A percentile compares a stretch with the other conserved stretches of the same genome.
These are phyloP conservation scores for Percopsis transmontana DNA, from an alignment of 2,113 vertebrate species.

Conservation along the genomic window DNA sequence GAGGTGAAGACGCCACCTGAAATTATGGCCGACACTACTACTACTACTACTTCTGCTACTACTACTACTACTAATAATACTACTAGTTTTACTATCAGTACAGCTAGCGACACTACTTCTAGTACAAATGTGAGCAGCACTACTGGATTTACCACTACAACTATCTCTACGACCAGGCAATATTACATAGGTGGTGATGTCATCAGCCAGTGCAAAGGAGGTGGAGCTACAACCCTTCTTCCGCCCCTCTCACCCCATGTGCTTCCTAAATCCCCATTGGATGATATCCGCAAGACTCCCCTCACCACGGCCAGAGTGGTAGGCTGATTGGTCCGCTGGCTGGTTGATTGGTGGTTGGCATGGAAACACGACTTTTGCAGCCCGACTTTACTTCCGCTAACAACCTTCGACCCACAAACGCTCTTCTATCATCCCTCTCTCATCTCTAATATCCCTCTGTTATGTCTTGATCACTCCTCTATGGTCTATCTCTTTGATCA, in stretches of 20 bases:
- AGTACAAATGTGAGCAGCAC: neutral
- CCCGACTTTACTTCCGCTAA: neutral
- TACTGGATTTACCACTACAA: too few species aligned
- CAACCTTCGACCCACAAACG: neutral
- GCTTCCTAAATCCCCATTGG: conserved; percentile 74
- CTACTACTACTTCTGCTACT: neutral
- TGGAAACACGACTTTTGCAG: conserved; percentile 29
- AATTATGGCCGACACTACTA: conserved; percentile 29
- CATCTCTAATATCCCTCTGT: neutral
- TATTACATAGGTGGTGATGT: conserved; percentile 20
- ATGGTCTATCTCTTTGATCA: neutral
- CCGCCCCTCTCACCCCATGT: conserved; percentile 31
- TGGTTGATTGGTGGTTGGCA: conserved; percentile 45
- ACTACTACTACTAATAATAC: neutral
- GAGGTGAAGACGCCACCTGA: conserved; percentile 79
- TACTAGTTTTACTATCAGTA: neutral
- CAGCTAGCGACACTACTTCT: neutral
- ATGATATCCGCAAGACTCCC: conserved; percentile 77
- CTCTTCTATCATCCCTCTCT: neutral
- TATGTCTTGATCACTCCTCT: neutral
- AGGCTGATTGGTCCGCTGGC: conserved; percentile 65
- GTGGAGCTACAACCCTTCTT: conserved; percentile 5
- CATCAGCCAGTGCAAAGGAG: neutral
- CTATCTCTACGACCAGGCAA: conserved; percentile 32
- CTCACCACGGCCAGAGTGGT: conserved; percentile 81